Evolutionary conservation across 2,113 vertebrate species (phyloP).

Genomic region (Thymallus thymallus): DNA sequence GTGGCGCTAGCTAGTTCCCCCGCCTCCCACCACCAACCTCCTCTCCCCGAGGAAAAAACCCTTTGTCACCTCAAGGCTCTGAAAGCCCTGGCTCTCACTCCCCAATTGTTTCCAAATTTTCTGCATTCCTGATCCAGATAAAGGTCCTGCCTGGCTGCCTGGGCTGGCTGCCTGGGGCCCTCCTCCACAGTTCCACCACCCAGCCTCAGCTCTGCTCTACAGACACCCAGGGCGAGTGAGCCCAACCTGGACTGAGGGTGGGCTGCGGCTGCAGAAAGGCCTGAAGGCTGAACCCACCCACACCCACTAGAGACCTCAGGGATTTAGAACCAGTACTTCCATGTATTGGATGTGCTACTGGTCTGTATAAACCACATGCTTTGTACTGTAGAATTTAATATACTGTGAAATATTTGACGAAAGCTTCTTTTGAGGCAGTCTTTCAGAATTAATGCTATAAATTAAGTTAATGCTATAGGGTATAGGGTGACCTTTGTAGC

Average conservation of each 20-base stretch:
- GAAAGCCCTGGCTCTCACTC: constrained; percentile 65
- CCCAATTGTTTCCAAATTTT: constrained; percentile 80
- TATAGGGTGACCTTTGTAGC: not conserved
- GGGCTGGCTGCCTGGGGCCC: constrained; percentile 41
- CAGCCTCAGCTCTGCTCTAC: constrained; percentile 6
- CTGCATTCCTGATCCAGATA: constrained; percentile 81
- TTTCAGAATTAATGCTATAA: not conserved
- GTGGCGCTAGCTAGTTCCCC: constrained; percentile 5
- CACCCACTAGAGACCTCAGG: constrained; percentile 45
- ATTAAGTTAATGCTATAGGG: not conserved
- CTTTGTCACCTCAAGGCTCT: constrained; percentile 74
- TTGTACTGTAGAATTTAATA: not conserved
- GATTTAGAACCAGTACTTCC: constrained; percentile 42
- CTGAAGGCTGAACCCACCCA: constrained; percentile 24
- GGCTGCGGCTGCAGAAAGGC: constrained; percentile 32
- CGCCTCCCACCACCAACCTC: constrained; percentile 23
- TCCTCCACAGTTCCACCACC: constrained; percentile 18
- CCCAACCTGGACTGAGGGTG: constrained; percentile 22
- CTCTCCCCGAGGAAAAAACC: constrained; percentile 47
- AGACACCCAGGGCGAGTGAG: constrained; percentile 30
- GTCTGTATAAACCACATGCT: constrained; percentile 64
- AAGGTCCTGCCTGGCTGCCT: constrained; percentile 60
- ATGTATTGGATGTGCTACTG: constrained; percentile 63
- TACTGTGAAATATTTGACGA: not conserved
- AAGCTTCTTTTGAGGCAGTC: too few relatives aligned